Base-by-base conservation (phyloP, 2,888 invertebrate species). In the Andrena bucephala region DNA sequence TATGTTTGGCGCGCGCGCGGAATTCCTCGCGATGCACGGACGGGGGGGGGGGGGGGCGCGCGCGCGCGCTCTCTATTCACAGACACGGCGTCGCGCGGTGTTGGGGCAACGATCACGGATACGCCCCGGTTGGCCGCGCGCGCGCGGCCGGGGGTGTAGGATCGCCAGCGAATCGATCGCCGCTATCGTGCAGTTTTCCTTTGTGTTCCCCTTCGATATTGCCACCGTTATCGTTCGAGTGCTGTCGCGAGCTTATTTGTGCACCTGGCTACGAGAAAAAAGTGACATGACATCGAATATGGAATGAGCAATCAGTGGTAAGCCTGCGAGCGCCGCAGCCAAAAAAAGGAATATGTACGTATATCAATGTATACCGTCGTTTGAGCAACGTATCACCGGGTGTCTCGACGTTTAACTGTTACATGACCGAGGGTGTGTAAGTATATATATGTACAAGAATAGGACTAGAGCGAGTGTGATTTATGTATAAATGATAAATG, bases 281-380 rank as follows among this genome's bases (percentile, higher is more conserved):
- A 85, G 88, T 86, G 84, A 78, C 83, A 89, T 91, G 91, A 88
- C 78, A 85, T 88, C 89, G 88, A 91, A 89, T 57, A 57, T 87
- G 86, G 87, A 92, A 92, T 90, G 93, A 93, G 93, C 93, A 93
- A 93, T 91, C 90, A 93, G 93, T 92, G 93, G 93, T 93, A 92
- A 93, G 93, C 93, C 91, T 92, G 93, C 93, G 93, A 93, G 93
- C 93, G 93, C 89, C 93, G 93, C 92, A 92, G 91, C 92, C 90
- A 91, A 92, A 91, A 73, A 48, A 81, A 81, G 87, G 48, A 48
- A 80, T 87, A 31, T 20, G 29, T 31, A 67, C 24, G 42, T 20
- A 63, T 20, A 86, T 86, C 88, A 83, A 86, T 85, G 86, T 91
- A 90, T 88, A 54, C 33, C 62, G 78, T 85, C 73, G 84, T 76